phyloP scores from a whole-genome alignment of 2,113 vertebrate genomes.

The Seriola dumerili region DNA sequence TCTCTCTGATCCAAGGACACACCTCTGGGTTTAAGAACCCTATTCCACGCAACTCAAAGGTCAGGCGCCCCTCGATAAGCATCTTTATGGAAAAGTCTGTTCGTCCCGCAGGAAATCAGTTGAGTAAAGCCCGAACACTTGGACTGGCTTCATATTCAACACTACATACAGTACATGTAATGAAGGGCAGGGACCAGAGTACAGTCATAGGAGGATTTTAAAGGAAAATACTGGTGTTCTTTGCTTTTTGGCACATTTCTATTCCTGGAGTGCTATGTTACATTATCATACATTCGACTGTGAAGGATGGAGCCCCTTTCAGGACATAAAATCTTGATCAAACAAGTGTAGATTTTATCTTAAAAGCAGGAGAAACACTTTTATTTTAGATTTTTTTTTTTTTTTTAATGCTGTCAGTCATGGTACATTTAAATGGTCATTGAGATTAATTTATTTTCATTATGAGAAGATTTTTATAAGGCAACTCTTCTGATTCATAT shows the following conservation, averaged over 20 bases:
- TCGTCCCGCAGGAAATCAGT: slow-evolving; percentile 62
- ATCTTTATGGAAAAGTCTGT: slow-evolving; percentile 60
- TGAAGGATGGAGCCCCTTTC: neutral
- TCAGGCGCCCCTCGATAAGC: slow-evolving; percentile 64
- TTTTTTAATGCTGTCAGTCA: neutral
- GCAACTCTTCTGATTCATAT: slow-evolving; percentile 30
- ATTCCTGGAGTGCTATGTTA: slow-evolving; percentile 16
- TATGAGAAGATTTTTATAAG: slow-evolving; percentile 11
- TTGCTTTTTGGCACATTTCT: slow-evolving; percentile 59
- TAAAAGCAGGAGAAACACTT: neutral
- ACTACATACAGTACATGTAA: slow-evolving; percentile 16
- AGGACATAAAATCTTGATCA: neutral
- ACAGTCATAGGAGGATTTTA: neutral
- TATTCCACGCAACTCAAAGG: slow-evolving; percentile 67
- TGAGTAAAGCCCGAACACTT: slow-evolving; percentile 27
- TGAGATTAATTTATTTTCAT: neutral
- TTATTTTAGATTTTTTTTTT: neutral
- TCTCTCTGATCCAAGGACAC: slow-evolving; percentile 51
- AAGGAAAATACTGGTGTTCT: slow-evolving; percentile 56
- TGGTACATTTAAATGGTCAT: slow-evolving; percentile 3
- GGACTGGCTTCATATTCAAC: slow-evolving; percentile 5
- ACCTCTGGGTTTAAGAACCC: slow-evolving; percentile 54
- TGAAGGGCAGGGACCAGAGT: neutral
- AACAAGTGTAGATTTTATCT: neutral
- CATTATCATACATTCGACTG: slow-evolving; percentile 55